Base-by-base conservation (phyloP, 30 jellyfish, hydroid and myxozoan genomes). In the Thelohanellus kitauei region DNA sequence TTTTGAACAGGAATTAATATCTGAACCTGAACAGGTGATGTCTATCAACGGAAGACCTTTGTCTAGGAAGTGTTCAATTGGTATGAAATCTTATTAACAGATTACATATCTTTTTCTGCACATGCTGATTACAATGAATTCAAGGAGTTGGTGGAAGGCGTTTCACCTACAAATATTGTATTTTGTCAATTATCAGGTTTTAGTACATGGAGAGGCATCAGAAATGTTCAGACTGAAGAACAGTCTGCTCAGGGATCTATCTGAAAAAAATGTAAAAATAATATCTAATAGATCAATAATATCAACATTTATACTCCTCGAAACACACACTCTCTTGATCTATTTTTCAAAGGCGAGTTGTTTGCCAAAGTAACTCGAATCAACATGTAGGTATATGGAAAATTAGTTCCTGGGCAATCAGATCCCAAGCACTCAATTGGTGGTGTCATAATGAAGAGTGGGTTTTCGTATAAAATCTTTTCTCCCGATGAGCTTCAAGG, bases 81-180 rank as follows among this genome's bases (percentile, higher is more conserved):
- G 87, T 65, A 43, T 17, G 5, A 44, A 3, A 19, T 5, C 21
- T 30, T 29, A 11, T 4, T 33, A 61, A 57, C 53, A 18, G 84
- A 43, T 45, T 82, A 82, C 48, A 65, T 82, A 27, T 82, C 99
- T 6, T 82, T 82, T 46, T 82, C 99, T 24, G 99, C 99, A 0
- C 99, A 82, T 46, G 99, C 87, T 16, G 99, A 82, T 51, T 82
- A 63, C 44, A 86, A 64, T 18, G 90, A 82, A 47, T 22, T 82
- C 31, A 64, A 52, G 34, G 86, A 82, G 10, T 82, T 82, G 25
- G 90, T 82, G 50, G 40, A 82, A 46, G 60, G 51, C 17, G 57
- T 82, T 35, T 51, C 57, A 23, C 99, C 99, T 16, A 88, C 89
- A 0, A 85, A 82, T 56, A 66, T 82, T 20, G 90, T 65, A 54